phyloP scores from a whole-genome alignment of 2,888 invertebrate species.

The Taenaris catops region DNA sequence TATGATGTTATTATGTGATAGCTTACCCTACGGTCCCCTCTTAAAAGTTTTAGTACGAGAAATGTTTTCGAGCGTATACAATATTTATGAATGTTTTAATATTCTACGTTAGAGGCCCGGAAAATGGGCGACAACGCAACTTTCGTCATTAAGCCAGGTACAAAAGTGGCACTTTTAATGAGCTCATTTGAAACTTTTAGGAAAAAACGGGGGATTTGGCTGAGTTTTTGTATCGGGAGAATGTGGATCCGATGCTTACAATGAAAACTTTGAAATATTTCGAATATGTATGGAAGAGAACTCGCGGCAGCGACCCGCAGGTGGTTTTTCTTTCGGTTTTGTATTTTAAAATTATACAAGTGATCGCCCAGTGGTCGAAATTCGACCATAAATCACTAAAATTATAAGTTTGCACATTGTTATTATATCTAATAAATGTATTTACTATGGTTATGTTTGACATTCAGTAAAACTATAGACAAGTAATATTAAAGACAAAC shows the following conservation, averaged over 20 bases:
- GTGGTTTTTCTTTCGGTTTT: slow-evolving; percentile 32
- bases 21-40: slow-evolving; percentile 1
- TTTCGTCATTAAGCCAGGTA: slow-evolving; percentile 44
- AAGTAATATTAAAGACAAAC: too few species aligned
- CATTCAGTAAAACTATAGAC: too few species aligned
- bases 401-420: too few species aligned
- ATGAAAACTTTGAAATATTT: slow-evolving; percentile 68
- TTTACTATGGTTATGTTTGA: too few species aligned
- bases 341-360: too few species aligned
- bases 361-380: too few species aligned
- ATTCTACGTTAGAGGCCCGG: slow-evolving; percentile 12
- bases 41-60: slow-evolving; percentile 7
- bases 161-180: slow-evolving; percentile 24
- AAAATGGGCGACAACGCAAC: slow-evolving; percentile 33
- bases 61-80: slow-evolving; percentile 11
- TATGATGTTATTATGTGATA: too few species aligned
- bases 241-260: slow-evolving; percentile 57
- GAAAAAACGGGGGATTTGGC: slow-evolving; percentile 65
- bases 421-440: too few species aligned
- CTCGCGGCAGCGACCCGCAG: slow-evolving; percentile 70
- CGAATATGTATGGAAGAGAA: slow-evolving; percentile 76
- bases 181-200: slow-evolving; percentile 42
- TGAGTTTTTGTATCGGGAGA: slow-evolving; percentile 66
- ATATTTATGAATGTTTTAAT: slow-evolving; percentile 20
- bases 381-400: too few species aligned